These are phyloP conservation scores for Etheostoma spectabile DNA, from an alignment of 2,113 vertebrate genomes.

Conservation along the genomic window DNA sequence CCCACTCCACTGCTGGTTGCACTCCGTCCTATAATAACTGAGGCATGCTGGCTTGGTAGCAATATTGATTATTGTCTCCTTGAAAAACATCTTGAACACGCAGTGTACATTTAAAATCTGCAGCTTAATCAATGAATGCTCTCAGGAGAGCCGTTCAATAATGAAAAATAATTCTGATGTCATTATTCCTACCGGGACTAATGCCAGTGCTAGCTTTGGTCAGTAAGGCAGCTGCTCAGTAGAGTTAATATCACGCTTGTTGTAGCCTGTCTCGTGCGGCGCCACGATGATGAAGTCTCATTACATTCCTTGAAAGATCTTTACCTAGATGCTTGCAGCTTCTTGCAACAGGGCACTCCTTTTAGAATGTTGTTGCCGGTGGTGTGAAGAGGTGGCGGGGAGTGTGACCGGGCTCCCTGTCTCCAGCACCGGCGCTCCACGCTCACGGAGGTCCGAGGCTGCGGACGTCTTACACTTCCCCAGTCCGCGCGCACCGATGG, in stretches of 20 bases:
- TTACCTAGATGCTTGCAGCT: neutral
- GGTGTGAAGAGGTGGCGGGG: neutral
- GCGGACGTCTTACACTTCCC: neutral
- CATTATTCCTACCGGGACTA: conserved; percentile 20
- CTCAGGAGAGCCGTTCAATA: conserved; percentile 7
- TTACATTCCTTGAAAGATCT: neutral
- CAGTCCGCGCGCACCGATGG: neutral
- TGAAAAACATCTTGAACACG: conserved; percentile 18
- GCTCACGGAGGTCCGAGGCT: neutral
- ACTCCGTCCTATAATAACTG: neutral
- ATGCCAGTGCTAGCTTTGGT: neutral
- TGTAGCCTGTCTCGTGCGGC: neutral
- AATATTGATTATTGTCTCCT: conserved; percentile 4
- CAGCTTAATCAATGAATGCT: conserved; percentile 8
- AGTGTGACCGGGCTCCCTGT: neutral
- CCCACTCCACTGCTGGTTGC: neutral
- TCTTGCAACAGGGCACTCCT: too few species aligned
- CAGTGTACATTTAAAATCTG: conserved; percentile 2
- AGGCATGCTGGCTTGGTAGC: neutral
- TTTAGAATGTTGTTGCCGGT: neutral
- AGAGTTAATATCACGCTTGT: neutral
- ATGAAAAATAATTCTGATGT: neutral
- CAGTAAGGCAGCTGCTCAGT: neutral
- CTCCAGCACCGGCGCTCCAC: conserved; percentile 6
- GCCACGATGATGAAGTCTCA: neutral